phyloP scores from a whole-genome alignment of 2,113 vertebrate genomes.

The Nanger granti region DNA sequence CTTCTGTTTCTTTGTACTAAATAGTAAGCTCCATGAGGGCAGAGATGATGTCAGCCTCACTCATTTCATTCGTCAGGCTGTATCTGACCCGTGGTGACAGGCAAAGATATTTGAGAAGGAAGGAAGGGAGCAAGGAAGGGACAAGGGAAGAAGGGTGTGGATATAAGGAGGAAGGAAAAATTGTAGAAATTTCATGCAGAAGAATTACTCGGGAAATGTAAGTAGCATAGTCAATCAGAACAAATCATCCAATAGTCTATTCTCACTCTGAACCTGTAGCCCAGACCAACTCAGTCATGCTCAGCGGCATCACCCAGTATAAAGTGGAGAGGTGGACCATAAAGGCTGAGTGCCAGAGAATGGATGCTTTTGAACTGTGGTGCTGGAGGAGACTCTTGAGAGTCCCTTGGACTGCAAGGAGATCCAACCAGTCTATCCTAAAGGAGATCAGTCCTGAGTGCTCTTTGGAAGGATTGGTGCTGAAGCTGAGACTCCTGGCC shows the following conservation, averaged over 20 bases:
- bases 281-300: neutral
- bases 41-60: neutral
- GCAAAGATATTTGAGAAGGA: neutral
- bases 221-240: neutral
- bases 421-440: neutral
- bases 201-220: neutral
- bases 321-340: neutral
- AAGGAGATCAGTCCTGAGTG: rapidly evolving
- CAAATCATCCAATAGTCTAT: neutral
- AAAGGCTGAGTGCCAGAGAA: neutral
- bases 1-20: neutral
- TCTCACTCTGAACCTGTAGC: neutral
- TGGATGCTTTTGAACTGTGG: neutral
- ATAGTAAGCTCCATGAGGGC: neutral
- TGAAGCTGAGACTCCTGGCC: neutral
- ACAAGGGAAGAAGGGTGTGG: neutral
- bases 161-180: neutral
- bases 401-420: neutral
- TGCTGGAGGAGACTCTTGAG: neutral
- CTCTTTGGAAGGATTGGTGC: neutral
- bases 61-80: neutral
- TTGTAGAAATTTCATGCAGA: neutral
- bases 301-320: neutral
- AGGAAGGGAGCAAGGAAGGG: neutral
- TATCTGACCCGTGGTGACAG: neutral